Percentiles rank a stretch among this genome's conserved stretches.
phyloP scores from a whole-genome alignment of 2,797 vertebrate genomes.

The Pogoniulus pusillus region DNA sequence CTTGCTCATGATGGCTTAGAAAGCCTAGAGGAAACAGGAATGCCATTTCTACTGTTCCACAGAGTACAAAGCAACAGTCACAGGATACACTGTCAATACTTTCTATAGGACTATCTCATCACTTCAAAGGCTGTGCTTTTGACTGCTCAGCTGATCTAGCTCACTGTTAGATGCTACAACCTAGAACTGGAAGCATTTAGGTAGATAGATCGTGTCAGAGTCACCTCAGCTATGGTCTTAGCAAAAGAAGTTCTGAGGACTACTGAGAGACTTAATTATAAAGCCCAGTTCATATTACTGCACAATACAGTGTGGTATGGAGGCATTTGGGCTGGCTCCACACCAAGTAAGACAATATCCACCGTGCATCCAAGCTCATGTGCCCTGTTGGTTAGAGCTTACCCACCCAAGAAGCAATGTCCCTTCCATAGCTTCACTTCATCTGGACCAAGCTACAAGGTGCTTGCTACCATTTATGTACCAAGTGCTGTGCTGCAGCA shows the following conservation, averaged over 20 bases:
- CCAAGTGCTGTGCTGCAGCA: neutral
- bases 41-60: neutral
- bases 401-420: neutral
- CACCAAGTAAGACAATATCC: accelerated
- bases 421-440: neutral
- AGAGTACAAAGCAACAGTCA: neutral
- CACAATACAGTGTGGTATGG: neutral
- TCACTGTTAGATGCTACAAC: neutral
- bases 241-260: neutral
- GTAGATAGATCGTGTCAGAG: neutral
- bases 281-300: neutral
- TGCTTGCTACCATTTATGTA: neutral
- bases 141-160: neutral
- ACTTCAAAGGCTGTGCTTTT: neutral
- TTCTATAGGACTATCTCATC: neutral
- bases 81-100: neutral
- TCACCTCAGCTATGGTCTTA: neutral
- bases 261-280: neutral
- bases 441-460: neutral
- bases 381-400: neutral
- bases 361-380: neutral
- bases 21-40: conserved; percentile 19
- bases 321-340: neutral
- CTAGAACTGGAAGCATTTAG: neutral
- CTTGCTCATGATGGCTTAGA: neutral